phyloP scores from a whole-genome alignment of 2,113 vertebrate species.

The Heliornis fulica region DNA sequence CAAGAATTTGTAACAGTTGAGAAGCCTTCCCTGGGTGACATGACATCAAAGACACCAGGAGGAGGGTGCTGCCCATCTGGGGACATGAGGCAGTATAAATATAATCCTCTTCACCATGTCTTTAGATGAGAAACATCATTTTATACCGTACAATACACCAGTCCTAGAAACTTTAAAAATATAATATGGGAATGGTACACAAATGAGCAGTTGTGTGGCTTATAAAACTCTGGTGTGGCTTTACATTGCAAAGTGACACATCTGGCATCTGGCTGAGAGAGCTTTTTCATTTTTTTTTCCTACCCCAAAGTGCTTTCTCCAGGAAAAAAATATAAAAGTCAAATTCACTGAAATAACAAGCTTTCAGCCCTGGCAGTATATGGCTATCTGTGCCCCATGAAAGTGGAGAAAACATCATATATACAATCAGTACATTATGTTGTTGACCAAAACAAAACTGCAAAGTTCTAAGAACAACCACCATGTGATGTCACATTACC shows the following conservation, averaged over 20 bases:
- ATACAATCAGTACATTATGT: neutral
- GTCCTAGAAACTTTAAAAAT: neutral
- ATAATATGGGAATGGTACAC: neutral
- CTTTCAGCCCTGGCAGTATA: neutral
- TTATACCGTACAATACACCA: neutral
- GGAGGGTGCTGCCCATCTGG: neutral
- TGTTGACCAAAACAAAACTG: constrained; percentile 24
- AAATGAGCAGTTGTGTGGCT: neutral
- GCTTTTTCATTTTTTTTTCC: neutral
- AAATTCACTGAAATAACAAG: neutral
- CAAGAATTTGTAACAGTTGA: neutral
- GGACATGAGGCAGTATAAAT: neutral
- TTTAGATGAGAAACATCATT: neutral
- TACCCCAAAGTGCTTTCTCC: neutral
- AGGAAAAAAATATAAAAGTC: neutral
- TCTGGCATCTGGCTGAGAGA: constrained; percentile 21
- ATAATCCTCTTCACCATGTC: neutral
- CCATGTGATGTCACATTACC: neutral
- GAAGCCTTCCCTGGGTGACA: neutral
- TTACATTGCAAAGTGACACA: neutral
- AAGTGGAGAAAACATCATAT: neutral
- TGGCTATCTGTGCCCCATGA: neutral
- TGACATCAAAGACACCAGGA: neutral
- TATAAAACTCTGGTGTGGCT: constrained; percentile 12
- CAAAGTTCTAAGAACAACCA: neutral